Evolutionary conservation across 1,140 invertebrate genomes (phyloP).

Genomic region (Leptopilina boulardi): DNA sequence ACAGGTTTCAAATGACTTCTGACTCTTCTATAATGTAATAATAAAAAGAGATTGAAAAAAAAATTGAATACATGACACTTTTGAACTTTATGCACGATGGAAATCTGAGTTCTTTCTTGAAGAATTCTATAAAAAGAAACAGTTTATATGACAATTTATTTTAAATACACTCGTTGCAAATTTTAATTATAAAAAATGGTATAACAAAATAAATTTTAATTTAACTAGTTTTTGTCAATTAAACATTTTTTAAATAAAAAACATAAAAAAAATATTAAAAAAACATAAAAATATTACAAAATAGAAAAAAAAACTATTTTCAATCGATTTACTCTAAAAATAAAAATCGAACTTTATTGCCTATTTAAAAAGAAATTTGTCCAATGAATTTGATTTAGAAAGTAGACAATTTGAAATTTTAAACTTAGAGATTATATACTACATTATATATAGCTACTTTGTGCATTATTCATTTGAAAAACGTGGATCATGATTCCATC

Average conservation of each 20-base stretch:
- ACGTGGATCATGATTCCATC: background rate
- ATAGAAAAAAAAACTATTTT: no score
- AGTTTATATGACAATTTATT: background rate
- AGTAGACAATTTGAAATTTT: conserved; percentile 1
- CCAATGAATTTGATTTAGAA: background rate
- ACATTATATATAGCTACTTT: background rate
- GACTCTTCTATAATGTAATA: background rate
- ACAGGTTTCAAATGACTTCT: background rate
- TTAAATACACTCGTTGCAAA: background rate
- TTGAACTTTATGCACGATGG: conserved; percentile 13
- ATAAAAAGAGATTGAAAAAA: conserved; percentile 23
- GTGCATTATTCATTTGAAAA: conserved; percentile 21
- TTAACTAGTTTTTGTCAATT: no score
- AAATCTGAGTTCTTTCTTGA: background rate
- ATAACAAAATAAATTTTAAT: no score
- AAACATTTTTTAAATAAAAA: no score
- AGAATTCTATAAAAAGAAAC: conserved; percentile 6
- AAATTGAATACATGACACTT: background rate
- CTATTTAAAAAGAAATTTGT: no score
- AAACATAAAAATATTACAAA: no score
- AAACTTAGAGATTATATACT: background rate
- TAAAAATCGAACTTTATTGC: no score
- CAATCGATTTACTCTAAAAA: no score
- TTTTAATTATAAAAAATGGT: background rate
- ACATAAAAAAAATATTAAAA: no score